Evolutionary conservation across 2,888 invertebrate species (phyloP), one percentile per base, ranked within the genome.

Genomic region (Ophion ventricosus): DNA sequence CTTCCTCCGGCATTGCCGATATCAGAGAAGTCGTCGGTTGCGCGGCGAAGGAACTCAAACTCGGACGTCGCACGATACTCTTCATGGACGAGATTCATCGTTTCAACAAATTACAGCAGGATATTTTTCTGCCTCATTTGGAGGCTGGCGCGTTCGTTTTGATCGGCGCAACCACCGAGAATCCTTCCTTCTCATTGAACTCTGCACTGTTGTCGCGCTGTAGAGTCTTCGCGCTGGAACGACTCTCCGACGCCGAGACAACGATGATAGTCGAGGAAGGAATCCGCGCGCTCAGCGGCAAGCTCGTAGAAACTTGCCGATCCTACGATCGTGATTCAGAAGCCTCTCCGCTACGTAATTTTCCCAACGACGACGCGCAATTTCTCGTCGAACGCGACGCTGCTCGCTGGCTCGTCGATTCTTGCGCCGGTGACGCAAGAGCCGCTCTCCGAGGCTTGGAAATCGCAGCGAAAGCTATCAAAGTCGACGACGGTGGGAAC

Each of bases 31-130:
- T 95, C 20, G 95, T 97, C 1, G 95, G 95, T 88, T 92, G 95
- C 40, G 97, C 97, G 2, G 96, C 95, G 91, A 96, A 95, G 93
- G 96, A 96, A 90, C 91, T 94, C 49, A 95, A 95, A 90, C 95
- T 95, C 90, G 95, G 95, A 88, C 94, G 95, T 77, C 95, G 95
- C 89, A 97, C 97, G 17, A 94, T 97, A 72, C 93, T 97, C 7
- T 97, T 97, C 90, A 96, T 97, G 95, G 97, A 97, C 94, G 97
- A 97, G 94, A 97, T 97, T 89, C 97, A 97, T 92, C 95, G 97
- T 73, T 97, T 97, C 90, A 97, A 97, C 92, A 97, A 97, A 93
- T 93, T 96, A 17, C 97, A 97, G 90, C 97, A 97, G 94, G 97
- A 97, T 91, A 95, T 95, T 70, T 96, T 97, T 92, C 92, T 97